Percentiles rank a stretch among this genome's conserved stretches.
Evolutionary conservation across 2,113 vertebrate genomes (phyloP).

Genomic region (Myiopsitta monachus): DNA sequence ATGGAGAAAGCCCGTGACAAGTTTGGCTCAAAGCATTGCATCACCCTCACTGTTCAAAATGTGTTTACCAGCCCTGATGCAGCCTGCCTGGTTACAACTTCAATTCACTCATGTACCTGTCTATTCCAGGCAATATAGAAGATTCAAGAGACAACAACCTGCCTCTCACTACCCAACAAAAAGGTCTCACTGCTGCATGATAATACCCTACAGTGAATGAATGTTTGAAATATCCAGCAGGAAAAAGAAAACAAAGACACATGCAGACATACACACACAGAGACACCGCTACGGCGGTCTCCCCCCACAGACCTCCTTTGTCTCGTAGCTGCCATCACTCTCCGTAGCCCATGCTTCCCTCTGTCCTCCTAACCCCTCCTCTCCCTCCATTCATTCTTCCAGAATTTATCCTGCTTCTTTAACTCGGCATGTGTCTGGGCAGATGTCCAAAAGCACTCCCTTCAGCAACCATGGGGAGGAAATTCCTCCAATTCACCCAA

Average conservation of each 20-base stretch:
- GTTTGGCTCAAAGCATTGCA: neutral
- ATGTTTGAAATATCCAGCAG: conserved; percentile 33
- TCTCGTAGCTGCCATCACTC: conserved; percentile 25
- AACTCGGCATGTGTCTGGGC: conserved; percentile 93
- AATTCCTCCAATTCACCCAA: conserved; percentile 71
- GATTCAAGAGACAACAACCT: neutral
- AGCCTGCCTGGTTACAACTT: neutral
- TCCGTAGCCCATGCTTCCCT: neutral
- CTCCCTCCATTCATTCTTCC: conserved; percentile 74
- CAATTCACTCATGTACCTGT: accelerated
- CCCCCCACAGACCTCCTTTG: conserved; percentile 62
- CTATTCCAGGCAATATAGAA: neutral
- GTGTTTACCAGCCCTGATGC: neutral
- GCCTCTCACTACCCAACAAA: neutral
- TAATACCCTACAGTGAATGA: conserved; percentile 12
- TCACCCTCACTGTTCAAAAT: accelerated
- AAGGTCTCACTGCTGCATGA: neutral
- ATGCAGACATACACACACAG: accelerated
- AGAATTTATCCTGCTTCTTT: conserved; percentile 78
- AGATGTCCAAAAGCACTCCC: conserved; percentile 90
- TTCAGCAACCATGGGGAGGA: conserved; percentile 62
- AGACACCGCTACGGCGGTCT: neutral
- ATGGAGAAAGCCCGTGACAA: accelerated
- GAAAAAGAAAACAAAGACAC: neutral
- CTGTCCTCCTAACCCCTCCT: conserved; percentile 61